phyloP scores from a whole-genome alignment of 2,113 vertebrate species.

The Ceuthmochares aereus region DNA sequence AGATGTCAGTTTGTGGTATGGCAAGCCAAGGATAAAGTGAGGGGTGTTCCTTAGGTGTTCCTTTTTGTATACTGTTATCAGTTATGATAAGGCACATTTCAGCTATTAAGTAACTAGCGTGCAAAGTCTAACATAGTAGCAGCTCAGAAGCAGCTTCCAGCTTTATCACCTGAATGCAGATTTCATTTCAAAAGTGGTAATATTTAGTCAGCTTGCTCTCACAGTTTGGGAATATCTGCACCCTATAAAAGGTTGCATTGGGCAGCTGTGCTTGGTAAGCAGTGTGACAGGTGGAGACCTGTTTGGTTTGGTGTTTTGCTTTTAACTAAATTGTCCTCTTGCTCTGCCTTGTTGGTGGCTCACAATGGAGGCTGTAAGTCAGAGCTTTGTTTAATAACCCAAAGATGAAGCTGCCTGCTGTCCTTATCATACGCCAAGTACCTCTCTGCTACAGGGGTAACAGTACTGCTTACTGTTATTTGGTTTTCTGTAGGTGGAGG shows the following conservation, averaged over 20 bases:
- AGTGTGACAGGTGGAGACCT: not conserved
- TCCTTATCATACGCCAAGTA: not conserved
- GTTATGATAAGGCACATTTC: rapidly evolving
- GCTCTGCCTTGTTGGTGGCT: not conserved
- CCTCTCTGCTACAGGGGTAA: not conserved
- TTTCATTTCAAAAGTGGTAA: not conserved
- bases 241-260: not conserved
- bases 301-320: not conserved
- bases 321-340: not conserved
- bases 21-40: not conserved
- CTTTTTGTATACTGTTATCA: not conserved
- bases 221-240: rapidly evolving
- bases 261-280: not conserved
- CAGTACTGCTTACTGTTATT: not conserved
- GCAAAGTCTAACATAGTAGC: not conserved
- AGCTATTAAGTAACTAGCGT: rapidly evolving
- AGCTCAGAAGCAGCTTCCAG: not conserved
- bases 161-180: not conserved
- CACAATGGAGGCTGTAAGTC: not conserved
- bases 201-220: not conserved
- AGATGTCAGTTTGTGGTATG: not conserved
- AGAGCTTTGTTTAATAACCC: not conserved
- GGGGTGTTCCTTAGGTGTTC: not conserved
- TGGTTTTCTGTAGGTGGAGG: not conserved
- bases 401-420: not conserved